Evolutionary conservation across 2,113 vertebrate species (phyloP).

Genomic region (Eulemur rufifrons): DNA sequence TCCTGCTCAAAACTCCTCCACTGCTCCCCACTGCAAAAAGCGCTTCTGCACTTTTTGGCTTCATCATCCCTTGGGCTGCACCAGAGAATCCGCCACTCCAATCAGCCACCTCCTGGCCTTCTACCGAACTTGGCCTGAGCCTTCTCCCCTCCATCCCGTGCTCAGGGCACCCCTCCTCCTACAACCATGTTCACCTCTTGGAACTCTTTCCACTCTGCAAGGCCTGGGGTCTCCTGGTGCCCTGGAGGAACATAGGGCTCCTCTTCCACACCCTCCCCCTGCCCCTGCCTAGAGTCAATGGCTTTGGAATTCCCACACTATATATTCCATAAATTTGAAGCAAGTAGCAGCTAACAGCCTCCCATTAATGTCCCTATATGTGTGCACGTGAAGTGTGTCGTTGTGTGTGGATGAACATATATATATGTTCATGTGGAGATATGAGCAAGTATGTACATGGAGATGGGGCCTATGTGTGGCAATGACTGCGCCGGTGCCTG

Average conservation of each 20-base stretch:
- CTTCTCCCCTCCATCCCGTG: neutral
- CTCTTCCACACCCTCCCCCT: neutral
- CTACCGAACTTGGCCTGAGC: neutral
- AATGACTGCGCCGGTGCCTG: neutral
- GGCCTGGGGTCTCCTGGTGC: neutral
- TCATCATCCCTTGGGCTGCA: too few species aligned
- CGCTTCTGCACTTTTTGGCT: neutral
- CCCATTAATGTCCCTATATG: neutral
- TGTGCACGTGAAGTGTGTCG: neutral
- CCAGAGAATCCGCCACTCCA: neutral
- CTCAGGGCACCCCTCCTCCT: neutral
- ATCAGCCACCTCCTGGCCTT: neutral
- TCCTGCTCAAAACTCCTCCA: neutral
- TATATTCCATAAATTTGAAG: neutral
- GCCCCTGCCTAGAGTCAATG: neutral
- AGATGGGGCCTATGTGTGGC: neutral
- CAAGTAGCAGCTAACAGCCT: neutral
- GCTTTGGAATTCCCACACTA: neutral
- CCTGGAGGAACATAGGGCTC: neutral
- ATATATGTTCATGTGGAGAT: neutral
- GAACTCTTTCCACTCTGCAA: neutral
- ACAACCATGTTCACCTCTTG: accelerated
- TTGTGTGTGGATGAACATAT: neutral
- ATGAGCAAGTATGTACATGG: neutral
- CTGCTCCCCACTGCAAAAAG: neutral